phyloP scores from a whole-genome alignment of 2,113 vertebrate genomes.

The Oreochromis niloticus region DNA sequence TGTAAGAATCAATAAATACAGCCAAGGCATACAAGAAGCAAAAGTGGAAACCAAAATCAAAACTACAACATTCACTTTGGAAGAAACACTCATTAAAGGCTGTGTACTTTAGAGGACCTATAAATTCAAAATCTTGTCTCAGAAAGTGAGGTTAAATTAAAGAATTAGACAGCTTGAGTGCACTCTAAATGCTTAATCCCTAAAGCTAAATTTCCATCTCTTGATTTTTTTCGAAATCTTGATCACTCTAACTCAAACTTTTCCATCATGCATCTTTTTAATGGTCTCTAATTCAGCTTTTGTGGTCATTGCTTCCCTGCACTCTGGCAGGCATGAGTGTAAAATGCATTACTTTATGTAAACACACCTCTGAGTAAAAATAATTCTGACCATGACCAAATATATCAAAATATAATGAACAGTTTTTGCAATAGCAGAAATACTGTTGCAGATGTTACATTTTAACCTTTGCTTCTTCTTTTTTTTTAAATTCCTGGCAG shows the following conservation, averaged over 20 bases:
- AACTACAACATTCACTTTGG: neutral
- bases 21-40: neutral
- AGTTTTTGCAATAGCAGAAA: neutral
- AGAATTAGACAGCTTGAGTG: conserved; percentile 11
- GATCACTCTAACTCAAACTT: conserved; percentile 4
- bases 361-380: neutral
- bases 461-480: neutral
- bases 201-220: neutral
- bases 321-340: neutral
- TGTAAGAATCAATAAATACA: neutral
- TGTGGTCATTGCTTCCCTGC: neutral
- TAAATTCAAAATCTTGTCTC: neutral
- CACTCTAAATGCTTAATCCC: neutral
- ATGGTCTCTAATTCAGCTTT: neutral
- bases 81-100: neutral
- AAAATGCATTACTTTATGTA: neutral
- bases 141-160: neutral
- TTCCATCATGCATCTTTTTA: conserved; percentile 24
- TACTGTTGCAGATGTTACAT: neutral
- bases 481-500: neutral
- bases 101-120: neutral
- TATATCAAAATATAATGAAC: neutral
- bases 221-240: neutral
- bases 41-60: neutral
- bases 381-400: neutral